Base-by-base conservation (phyloP, 2,888 invertebrate genomes). In the Sarcophaga variegata region DNA sequence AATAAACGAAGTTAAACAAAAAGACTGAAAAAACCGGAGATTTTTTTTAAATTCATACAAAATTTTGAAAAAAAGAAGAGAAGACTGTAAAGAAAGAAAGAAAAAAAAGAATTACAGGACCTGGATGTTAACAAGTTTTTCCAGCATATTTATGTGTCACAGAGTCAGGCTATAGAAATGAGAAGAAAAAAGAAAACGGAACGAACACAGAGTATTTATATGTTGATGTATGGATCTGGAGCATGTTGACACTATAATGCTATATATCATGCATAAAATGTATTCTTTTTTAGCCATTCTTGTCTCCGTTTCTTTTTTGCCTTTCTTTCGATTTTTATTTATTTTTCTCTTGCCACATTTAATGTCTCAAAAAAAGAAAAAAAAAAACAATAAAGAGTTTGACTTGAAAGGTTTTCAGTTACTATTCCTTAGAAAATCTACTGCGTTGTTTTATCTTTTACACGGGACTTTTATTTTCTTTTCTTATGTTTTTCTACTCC, bases 171-270 rank as follows among this genome's bases (percentile, higher is more conserved):
- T 37, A 37, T 37, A 37, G 37, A 37, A 37, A 37, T 37, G 37
- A 37, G 37, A 10, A 37, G 37, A 10, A 37, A 37, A 37, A 37
- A 37, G 1, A 37, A 20, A 20, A 37, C 2, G 37, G 2, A 37
- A 37, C 37, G 37, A 37, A 37, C 1, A 37, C 2, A 71, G 37
- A 64, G 63, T 72, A 47, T 63, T 74, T 82, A 22, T 64, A 59
- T 63, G 54, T 76, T 76, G 78, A 80, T 83, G 70, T 83, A 85
- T 88, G 85, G 54, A 86, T 83, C 74, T 83, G 81, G 74, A 59
- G 54, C 86, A 86, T 86, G 86, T 86, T 86, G 86, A 84, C 88
- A 85, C 81, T 86, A 86, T 75, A 86, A 86, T 81, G 67, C 78
- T 83, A 70, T 81, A 66, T 74, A 63, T 81, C 67, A 81, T 77